Evolutionary conservation across 2,113 vertebrate species (phyloP).

Genomic region (Lota lota): DNA sequence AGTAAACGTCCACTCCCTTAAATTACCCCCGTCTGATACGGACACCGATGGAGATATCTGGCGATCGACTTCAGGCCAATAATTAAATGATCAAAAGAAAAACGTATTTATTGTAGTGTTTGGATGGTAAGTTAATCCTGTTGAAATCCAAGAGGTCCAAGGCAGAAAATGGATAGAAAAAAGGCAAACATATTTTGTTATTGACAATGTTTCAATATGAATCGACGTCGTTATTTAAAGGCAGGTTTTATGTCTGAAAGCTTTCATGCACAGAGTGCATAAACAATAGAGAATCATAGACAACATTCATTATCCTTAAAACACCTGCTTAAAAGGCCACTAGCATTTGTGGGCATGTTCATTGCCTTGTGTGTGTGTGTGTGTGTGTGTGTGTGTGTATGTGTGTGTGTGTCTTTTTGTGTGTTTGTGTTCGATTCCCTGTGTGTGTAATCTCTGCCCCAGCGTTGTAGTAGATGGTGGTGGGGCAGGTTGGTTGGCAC

Average conservation of each 20-base stretch:
- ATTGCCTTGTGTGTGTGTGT: neutral
- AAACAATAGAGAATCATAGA: neutral
- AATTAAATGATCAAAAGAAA: too few relatives aligned
- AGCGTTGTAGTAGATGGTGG: constrained; percentile 49
- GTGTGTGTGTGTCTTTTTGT: neutral
- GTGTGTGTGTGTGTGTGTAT: neutral
- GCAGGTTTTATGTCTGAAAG: neutral
- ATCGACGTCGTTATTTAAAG: neutral
- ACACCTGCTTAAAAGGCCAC: constrained; percentile 34
- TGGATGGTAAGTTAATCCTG: too few relatives aligned
- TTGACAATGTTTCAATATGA: neutral
- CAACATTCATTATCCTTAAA: constrained; percentile 1
- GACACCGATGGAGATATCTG: constrained; percentile 19
- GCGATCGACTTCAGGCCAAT: too few relatives aligned
- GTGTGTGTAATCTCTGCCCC: neutral
- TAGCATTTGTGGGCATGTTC: constrained; percentile 3
- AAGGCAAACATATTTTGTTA: neutral
- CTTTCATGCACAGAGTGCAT: neutral
- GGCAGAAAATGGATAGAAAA: too few relatives aligned
- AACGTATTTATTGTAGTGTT: too few relatives aligned
- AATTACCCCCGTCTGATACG: constrained; percentile 60
- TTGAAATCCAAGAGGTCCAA: too few relatives aligned
- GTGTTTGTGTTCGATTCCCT: neutral
- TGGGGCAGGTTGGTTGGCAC: constrained; percentile 1
- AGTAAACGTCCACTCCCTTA: constrained; percentile 71